These are phyloP conservation scores for Dinoponera quadriceps DNA, from an alignment of 1,140 invertebrate genomes.

Conservation along the genomic window DNA sequence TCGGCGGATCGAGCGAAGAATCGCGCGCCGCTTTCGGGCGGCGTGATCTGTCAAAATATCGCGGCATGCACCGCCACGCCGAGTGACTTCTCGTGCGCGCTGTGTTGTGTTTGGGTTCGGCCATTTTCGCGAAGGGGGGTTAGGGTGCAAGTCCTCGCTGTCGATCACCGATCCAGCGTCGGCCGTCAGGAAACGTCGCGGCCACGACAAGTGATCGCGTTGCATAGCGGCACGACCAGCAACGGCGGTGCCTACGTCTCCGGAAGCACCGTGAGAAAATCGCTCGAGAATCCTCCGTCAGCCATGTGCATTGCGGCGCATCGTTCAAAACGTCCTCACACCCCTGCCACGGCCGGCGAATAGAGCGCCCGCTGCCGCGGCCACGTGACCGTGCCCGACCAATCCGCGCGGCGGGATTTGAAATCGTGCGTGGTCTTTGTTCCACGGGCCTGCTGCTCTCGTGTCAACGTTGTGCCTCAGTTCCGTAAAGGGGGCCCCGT, in stretches of 20 bases:
- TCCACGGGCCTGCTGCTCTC: constrained; percentile 78
- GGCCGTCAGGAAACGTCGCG: too few relatives aligned
- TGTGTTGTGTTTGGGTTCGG: constrained; percentile 74
- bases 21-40: background rate
- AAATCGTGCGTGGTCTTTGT: constrained; percentile 86
- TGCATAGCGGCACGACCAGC: background rate
- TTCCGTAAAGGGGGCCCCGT: constrained; percentile 84
- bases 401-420: constrained; percentile 81
- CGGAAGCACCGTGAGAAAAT: constrained; percentile 34
- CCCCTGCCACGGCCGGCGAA: constrained; percentile 64
- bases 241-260: too few relatives aligned
- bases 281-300: constrained; percentile 52
- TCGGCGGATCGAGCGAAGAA: constrained; percentile 43
- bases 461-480: constrained; percentile 83
- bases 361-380: constrained; percentile 27
- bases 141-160: constrained; percentile 55
- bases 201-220: background rate
- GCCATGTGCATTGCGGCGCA: constrained; percentile 71
- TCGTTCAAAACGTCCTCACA: constrained; percentile 75
- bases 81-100: constrained; percentile 34
- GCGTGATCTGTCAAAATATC: constrained; percentile 57
- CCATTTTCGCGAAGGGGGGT: constrained; percentile 78
- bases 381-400: constrained; percentile 80
- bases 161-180: background rate
- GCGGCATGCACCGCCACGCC: background rate